Evolutionary conservation across 2,888 invertebrate genomes (phyloP).

Genomic region (Acronicta psi): DNA sequence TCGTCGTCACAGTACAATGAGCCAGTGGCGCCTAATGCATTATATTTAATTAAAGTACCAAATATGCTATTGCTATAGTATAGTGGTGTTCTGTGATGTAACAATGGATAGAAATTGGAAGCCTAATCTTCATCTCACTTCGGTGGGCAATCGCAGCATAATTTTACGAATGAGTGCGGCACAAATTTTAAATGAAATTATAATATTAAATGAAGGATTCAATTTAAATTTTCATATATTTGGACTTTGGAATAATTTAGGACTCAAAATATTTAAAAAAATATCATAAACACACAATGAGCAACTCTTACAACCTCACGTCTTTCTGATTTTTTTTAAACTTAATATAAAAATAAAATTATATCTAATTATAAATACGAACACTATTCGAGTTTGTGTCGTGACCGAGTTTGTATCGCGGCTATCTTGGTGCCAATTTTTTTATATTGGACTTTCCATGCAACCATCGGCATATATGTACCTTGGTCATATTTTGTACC

Average conservation of each 20-base stretch:
- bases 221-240: slow-evolving; percentile 41
- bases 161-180: slow-evolving; percentile 45
- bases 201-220: slow-evolving; percentile 29
- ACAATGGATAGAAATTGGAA: slow-evolving; percentile 49
- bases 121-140: slow-evolving; percentile 54
- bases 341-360: slow-evolving; percentile 58
- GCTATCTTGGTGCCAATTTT: slow-evolving; percentile 27
- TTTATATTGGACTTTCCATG: slow-evolving; percentile 33
- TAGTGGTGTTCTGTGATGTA: slow-evolving; percentile 40
- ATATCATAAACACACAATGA: slow-evolving; percentile 59
- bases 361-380: slow-evolving; percentile 69
- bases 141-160: slow-evolving; percentile 64
- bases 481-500: slow-evolving; percentile 57
- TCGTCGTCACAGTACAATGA: slow-evolving; percentile 14
- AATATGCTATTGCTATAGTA: slow-evolving; percentile 43
- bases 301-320: slow-evolving; percentile 68
- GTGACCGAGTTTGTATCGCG: slow-evolving; percentile 54
- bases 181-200: slow-evolving; percentile 39
- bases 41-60: slow-evolving; percentile 22
- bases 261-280: slow-evolving; percentile 36
- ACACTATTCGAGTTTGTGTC: slow-evolving; percentile 80
- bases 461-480: slow-evolving; percentile 29
- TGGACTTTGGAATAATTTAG: slow-evolving; percentile 57
- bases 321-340: slow-evolving; percentile 56
- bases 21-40: slow-evolving; percentile 29